Evolutionary conservation across 2,888 invertebrate genomes (phyloP).

Genomic region (Nasonia oneida): DNA sequence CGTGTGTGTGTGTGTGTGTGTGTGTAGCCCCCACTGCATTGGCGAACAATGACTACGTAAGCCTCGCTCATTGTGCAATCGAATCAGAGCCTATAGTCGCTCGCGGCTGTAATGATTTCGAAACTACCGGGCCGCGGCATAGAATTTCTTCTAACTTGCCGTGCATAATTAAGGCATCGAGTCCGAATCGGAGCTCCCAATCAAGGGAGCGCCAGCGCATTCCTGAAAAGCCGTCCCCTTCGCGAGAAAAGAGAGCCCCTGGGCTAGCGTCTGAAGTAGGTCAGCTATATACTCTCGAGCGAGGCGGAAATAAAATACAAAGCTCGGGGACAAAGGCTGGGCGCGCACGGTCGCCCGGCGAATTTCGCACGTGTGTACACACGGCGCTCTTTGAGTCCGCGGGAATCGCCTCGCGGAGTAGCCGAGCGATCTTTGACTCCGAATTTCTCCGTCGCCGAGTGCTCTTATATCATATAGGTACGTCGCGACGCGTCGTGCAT

Average conservation of each 20-base stretch:
- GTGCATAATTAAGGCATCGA: background rate
- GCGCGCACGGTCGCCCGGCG: background rate
- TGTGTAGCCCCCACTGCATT: background rate
- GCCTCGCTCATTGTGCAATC: background rate
- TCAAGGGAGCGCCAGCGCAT: background rate
- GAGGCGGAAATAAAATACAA: background rate
- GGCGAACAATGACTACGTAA: background rate
- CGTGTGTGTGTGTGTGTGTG: background rate
- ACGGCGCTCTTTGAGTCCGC: background rate
- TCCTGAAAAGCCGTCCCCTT: background rate
- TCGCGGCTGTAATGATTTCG: background rate
- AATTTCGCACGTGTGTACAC: slow-evolving; percentile 18
- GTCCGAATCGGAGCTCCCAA: background rate
- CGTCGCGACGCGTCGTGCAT: no score
- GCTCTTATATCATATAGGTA: no score
- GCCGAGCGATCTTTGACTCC: background rate
- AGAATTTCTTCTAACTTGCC: background rate
- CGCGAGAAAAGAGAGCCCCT: background rate
- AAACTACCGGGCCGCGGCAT: background rate
- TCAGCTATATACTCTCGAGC: background rate
- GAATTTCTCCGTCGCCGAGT: background rate
- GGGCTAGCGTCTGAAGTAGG: background rate
- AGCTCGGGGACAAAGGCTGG: background rate
- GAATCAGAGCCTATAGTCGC: background rate
- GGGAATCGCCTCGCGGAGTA: background rate